These are phyloP conservation scores for Eurytoma californica DNA, from an alignment of 2,888 invertebrate genomes.

Conservation along the genomic window DNA sequence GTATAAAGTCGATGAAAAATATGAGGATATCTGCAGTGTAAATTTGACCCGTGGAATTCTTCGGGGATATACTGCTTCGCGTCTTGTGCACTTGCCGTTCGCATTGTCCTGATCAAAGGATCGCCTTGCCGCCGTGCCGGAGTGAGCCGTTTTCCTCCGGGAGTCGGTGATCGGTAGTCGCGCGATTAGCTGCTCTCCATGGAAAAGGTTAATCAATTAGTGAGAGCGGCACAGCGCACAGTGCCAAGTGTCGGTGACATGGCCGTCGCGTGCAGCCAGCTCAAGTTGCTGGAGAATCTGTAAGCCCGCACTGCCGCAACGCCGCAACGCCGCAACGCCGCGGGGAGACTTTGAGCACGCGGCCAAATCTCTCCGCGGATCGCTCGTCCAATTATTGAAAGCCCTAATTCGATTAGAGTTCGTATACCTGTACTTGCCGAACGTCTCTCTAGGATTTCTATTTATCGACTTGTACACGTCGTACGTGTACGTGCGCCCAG, in stretches of 20 bases:
- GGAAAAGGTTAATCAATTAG: slow-evolving; percentile 16
- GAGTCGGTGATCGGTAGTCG: neutral
- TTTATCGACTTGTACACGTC: no score
- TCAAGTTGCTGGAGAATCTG: neutral
- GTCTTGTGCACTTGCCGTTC: no score
- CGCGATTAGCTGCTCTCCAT: slow-evolving; percentile 7
- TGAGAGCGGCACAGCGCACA: neutral
- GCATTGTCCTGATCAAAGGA: no score
- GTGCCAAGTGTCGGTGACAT: slow-evolving; percentile 1
- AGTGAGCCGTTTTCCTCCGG: no score
- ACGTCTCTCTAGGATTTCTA: neutral
- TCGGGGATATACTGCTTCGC: no score
- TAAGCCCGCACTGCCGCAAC: neutral
- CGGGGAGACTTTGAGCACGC: neutral
- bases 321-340: neutral
- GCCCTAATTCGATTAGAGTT: slow-evolving; percentile 6
- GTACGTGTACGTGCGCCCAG: no score
- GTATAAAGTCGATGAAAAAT: no score
- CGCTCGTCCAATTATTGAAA: slow-evolving; percentile 15
- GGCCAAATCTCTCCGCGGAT: neutral
- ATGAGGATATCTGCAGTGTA: no score
- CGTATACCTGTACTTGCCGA: neutral
- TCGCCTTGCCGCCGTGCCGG: neutral
- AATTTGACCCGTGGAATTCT: no score
- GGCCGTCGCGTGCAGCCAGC: neutral